Percentiles rank a stretch among this genome's conserved stretches.
Conservation (phyloP, 2,797 vertebrate species). For the Tadarida brasiliensis region DNA sequence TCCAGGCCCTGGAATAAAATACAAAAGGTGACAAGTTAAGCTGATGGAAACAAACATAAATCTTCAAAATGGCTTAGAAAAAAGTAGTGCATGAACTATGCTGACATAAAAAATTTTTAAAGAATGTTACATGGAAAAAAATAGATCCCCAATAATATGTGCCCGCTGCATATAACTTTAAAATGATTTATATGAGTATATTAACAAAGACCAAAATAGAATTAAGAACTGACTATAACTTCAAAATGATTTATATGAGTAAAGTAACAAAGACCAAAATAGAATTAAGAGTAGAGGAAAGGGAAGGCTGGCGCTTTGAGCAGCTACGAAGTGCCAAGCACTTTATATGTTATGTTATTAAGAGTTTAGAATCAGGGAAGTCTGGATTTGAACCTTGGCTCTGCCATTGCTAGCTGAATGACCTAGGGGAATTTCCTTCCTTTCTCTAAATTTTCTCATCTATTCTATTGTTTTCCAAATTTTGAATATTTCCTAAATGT, state of each 20-base stretch:
- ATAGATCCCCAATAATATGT: background rate
- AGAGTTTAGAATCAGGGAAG: constrained; percentile 14
- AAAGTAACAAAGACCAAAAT: background rate
- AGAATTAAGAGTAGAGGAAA: background rate
- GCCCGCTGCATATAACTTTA: background rate
- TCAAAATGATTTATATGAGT: constrained; percentile 13
- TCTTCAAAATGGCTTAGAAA: constrained; percentile 28
- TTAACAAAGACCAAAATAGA: constrained; percentile 1
- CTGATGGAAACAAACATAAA: constrained; percentile 41
- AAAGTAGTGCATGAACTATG: background rate
- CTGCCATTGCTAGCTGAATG: background rate
- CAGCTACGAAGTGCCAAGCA: background rate
- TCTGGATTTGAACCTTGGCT: background rate
- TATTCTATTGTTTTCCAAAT: background rate
- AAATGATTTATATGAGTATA: background rate
- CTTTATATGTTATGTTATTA: background rate
- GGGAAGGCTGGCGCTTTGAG: background rate
- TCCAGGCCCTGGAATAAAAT: constrained; percentile 47
- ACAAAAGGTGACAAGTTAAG: constrained; percentile 38
- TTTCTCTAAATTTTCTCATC: background rate
- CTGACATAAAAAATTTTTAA: constrained; percentile 19
- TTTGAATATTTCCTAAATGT: background rate
- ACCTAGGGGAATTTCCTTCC: background rate
- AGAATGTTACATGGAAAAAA: constrained; percentile 41
- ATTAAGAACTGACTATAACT: background rate